Evolutionary conservation across 1,140 invertebrate genomes (phyloP), one percentile per base, ranked within the genome.

Genomic region (Megalonaias nervosa): DNA sequence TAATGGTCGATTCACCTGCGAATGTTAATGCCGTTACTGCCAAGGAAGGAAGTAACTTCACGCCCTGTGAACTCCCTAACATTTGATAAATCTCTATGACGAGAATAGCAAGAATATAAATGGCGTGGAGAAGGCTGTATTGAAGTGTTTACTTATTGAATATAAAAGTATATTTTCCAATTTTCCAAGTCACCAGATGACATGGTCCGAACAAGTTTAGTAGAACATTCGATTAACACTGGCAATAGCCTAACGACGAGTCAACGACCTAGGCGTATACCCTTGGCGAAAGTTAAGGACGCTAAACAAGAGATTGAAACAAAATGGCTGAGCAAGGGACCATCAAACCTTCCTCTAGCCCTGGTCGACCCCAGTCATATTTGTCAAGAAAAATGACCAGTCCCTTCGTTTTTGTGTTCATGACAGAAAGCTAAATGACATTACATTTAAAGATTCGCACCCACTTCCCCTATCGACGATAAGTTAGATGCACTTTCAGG

Each of bases 381-480:
- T 70, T 31, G 61, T 73, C 26, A 17, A 31, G 6, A 77, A 77
- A 56, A 68, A 77, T 38, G 19, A 75, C 66, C 26, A 64, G 2
- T 38, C 72, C 14, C 48, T 69, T 4, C 11, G 58, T 13, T 62
- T 68, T 17, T 79, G 73, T 68, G 69, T 71, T 16, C 76, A 79
- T 62, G 79, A 65, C 31, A 55, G 70, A 21, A 64, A 60, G 55
- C 4, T 79, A n/a, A 74, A 74, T 69, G 15, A 26, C 15, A 31
- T 67, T 4, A 60, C 72, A n/a, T 17, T n/a, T 17, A 61, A 68
- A 60, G 55, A 80, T 66, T 55, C 62, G 62, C 73, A 65, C 19
- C 70, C 79, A n/a, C 23, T 81, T 21, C 70, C 74, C 15, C 75
- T 17, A 65, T 78, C n/a, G 79, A 81, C 16, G 80, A 83, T 26